Evolutionary conservation across 2,113 vertebrate genomes (phyloP), one percentile per base, ranked within the genome.

Genomic region (Octodon degus): DNA sequence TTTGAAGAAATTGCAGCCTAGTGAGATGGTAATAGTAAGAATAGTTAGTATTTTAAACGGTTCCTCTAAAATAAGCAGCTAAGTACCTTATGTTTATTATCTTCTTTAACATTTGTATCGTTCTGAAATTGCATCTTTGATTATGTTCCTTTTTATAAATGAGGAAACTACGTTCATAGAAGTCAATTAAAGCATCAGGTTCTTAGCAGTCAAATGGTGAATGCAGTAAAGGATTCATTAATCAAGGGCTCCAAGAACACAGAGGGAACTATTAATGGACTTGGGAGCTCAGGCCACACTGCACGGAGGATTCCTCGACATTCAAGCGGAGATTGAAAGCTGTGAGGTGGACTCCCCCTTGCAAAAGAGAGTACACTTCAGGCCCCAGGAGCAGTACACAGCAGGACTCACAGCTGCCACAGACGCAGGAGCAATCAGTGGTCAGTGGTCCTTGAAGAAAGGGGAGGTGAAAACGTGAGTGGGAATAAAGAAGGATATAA

Each of bases 131-230:
- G 30, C 22, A n/a, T n/a, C 16, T 85, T 90, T 89, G 70, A 88
- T 72, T 90, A 67, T 30, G 47, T 27, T 92, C 9, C 50, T 47
- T 86, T 76, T 68, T 72, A 40, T 62, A 74, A 53, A 55, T 68
- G 50, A 83, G 70, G 53, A 95, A 89, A 94, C 86, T 50, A 86
- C 40, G 37, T 67, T 77, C 58, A 91, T 1, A 37, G 7, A 95
- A 10, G 24, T 96, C 86, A 81, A 79, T 92, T 79, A 74, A 93
- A 93, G 16, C 7, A 0, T 32, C 8, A 24, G 65, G 50, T 60
- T 40, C 32, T 47, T 80, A 72, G 43, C 53, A 65, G 72, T 34
- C 63, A 85, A 72, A 47, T 47, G 58, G 67, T 37, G 55, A 40
- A 84, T 1, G 14, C 11, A 84, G 17, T 40, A 7, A 76, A 40